Base-by-base conservation (phyloP, 2,888 invertebrate species). In the Aphidoletes aphidimyza region DNA sequence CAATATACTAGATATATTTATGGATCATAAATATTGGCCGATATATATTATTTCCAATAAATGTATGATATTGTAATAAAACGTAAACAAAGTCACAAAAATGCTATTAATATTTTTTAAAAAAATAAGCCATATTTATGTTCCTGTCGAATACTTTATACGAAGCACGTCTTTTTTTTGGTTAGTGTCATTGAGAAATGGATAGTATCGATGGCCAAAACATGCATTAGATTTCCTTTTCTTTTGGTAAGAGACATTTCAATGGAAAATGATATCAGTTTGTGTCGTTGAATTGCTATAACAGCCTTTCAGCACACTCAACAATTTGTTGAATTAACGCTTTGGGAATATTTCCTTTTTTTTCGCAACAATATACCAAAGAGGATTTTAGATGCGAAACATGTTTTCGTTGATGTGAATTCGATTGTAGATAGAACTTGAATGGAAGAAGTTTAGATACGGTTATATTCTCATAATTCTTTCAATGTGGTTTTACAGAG, bases 71-170 rank as follows among this genome's bases (percentile, higher is more conserved):
- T n/a, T n/a, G n/a, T n/a, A n/a, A n/a, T n/a, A n/a, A n/a, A n/a
- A 69, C 69, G 69, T 69, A 69, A 69, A 54, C 54, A 54, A 69
- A 69, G 30, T 69, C 69, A 69, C 69, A 69, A 69, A 69, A 69
- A 30, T 69, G 34, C 34, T n/a, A 34, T 30, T 14, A 14, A 30
- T 9, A 69, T 69, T 30, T 54, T 54, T 54, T 47, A 39, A 8
- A 39, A 39, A 39, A 39, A 39, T 39, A 11, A 39, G 39, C 39
- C 39, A 39, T 8, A 39, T 39, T 39, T 8, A 39, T 39, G n/a
- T n/a, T n/a, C n/a, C n/a, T n/a, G n/a, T n/a, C n/a, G n/a, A n/a
- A n/a, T n/a, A n/a, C n/a, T n/a, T n/a, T n/a, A n/a, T n/a, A 17
- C 17, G 47, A 47, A 47, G 19, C 47, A 47, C 47, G 47, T 47